Conservation (phyloP, 2,113 vertebrate species). For the Pteronura brasiliensis region DNA sequence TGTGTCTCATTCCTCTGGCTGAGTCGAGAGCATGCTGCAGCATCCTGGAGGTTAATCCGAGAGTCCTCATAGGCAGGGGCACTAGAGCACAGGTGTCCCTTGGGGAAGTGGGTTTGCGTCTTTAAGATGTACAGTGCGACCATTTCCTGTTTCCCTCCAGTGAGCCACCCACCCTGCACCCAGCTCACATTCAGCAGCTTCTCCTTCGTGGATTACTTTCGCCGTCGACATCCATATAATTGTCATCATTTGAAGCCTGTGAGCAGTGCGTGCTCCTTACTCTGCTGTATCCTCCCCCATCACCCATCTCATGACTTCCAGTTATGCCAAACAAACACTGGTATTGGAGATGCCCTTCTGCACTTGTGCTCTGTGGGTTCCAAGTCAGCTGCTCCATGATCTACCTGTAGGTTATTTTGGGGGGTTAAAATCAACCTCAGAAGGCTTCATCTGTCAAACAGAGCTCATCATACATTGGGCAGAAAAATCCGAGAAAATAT, state of each 20-base stretch:
- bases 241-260: conserved; percentile 64
- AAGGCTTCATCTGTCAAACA: background rate
- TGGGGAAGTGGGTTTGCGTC: background rate
- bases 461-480: background rate
- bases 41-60: background rate
- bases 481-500: background rate
- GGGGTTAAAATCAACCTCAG: background rate
- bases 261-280: conserved; percentile 10
- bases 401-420: background rate
- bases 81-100: background rate
- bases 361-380: background rate
- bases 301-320: background rate
- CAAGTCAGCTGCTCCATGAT: background rate
- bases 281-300: background rate
- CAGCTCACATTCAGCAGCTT: conserved; percentile 70
- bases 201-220: conserved; percentile 56
- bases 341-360: background rate
- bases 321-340: no score
- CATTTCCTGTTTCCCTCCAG: background rate
- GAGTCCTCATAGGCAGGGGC: background rate
- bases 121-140: background rate
- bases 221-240: conserved; percentile 51
- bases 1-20: background rate
- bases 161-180: conserved; percentile 10
- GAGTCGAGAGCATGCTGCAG: background rate